Percentiles rank a stretch among this genome's conserved stretches.
Conservation (phyloP, 2,113 vertebrate genomes). For the Mustelus asterias region DNA sequence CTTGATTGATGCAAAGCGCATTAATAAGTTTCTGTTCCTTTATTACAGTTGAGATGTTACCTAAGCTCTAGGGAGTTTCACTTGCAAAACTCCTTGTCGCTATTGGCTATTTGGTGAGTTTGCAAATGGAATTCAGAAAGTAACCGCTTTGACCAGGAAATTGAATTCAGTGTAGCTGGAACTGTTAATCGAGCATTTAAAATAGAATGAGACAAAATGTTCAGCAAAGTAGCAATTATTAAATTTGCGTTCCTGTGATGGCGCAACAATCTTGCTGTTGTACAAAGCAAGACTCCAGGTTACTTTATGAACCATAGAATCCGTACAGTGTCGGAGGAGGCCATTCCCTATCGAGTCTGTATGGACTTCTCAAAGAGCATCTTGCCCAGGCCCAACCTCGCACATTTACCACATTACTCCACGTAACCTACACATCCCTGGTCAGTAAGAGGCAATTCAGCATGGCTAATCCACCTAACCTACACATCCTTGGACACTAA, state of each 20-base stretch:
- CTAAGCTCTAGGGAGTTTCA: neutral
- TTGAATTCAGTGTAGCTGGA: neutral
- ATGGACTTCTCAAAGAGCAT: too few species aligned
- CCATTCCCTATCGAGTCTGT: too few species aligned
- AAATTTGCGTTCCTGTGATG: neutral
- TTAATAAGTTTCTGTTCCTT: neutral
- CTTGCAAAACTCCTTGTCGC: neutral
- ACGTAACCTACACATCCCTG: too few species aligned
- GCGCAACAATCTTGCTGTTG: neutral
- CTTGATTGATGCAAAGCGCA: too few species aligned
- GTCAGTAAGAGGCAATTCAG: neutral
- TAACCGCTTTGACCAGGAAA: neutral
- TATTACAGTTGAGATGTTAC: neutral
- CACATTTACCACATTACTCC: neutral
- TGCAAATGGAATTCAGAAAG: conserved; percentile 25
- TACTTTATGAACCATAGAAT: neutral
- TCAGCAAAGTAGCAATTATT: neutral
- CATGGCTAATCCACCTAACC: too few species aligned
- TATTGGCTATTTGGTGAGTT: neutral
- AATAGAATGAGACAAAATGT: conserved; percentile 17
- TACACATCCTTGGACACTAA: too few species aligned
- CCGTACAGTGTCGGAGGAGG: too few species aligned
- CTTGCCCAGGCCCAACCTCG: too few species aligned
- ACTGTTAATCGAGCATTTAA: conserved; percentile 16
- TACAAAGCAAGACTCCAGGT: neutral